Evolutionary conservation across 2,797 vertebrate species (phyloP).

Genomic region (Falco columbarius): DNA sequence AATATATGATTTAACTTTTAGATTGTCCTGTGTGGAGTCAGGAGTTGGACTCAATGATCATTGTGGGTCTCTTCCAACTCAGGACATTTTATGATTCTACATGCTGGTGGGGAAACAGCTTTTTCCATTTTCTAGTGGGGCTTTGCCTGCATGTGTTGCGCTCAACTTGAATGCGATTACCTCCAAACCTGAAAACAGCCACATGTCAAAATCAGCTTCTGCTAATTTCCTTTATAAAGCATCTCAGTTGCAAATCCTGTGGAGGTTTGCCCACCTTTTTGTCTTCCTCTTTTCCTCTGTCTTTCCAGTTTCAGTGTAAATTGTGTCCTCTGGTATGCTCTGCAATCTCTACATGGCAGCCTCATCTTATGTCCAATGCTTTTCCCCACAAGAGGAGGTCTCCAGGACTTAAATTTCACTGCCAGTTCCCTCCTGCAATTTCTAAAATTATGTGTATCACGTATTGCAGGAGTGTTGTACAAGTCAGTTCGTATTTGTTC

Average conservation of each 20-base stretch:
- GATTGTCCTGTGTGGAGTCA: background rate
- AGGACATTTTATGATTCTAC: background rate
- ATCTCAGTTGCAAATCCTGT: background rate
- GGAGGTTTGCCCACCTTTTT: background rate
- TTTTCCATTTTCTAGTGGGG: background rate
- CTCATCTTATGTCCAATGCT: background rate
- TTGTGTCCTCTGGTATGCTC: background rate
- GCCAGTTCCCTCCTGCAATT: conserved; percentile 10
- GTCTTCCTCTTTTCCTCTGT: background rate
- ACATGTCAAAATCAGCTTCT: background rate
- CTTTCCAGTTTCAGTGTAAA: background rate
- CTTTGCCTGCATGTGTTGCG: background rate
- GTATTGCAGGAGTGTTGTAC: conserved; percentile 16
- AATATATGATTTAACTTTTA: background rate
- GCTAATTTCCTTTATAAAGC: background rate
- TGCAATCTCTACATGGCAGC: background rate
- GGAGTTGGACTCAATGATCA: fast-evolving
- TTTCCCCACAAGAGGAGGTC: background rate
- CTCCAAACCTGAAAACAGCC: background rate
- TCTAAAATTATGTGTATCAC: conserved; percentile 14
- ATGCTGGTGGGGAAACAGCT: background rate
- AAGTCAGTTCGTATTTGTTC: conserved; percentile 48
- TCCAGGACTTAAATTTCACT: conserved; percentile 8
- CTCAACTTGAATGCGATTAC: fast-evolving
- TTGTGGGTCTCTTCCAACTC: background rate